Percentiles rank a stretch among this genome's conserved stretches.
These are phyloP conservation scores for Drepana falcataria DNA, from an alignment of 2,888 invertebrate species.

Conservation along the genomic window DNA sequence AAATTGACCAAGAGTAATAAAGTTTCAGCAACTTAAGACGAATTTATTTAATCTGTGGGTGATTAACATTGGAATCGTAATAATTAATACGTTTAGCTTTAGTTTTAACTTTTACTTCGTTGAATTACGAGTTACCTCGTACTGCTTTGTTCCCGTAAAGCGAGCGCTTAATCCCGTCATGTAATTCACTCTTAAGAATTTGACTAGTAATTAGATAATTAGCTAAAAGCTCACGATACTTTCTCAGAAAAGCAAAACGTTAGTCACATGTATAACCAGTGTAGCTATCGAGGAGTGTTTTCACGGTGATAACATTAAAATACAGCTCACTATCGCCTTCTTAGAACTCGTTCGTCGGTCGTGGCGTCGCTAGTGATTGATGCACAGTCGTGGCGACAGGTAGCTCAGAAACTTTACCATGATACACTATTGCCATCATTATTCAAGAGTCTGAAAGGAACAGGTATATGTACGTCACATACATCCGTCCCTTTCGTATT, in stretches of 20 bases:
- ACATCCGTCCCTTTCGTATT: no score
- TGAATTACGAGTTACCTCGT: no score
- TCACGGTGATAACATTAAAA: constrained; percentile 74
- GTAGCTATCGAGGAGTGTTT: constrained; percentile 62
- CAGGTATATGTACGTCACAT: no score
- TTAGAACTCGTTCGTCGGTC: constrained; percentile 49
- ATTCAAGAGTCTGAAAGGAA: no score
- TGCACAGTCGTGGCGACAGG: constrained; percentile 51
- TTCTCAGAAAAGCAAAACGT: constrained; percentile 48
- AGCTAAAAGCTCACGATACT: constrained; percentile 42
- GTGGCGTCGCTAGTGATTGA: constrained; percentile 32
- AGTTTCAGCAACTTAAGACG: no score
- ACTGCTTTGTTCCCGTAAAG: background rate
- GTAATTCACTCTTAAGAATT: constrained; percentile 9
- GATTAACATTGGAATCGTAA: no score
- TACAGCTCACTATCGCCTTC: constrained; percentile 71
- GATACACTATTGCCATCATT: no score
- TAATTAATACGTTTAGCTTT: no score
- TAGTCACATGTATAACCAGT: constrained; percentile 60
- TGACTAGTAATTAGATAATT: constrained; percentile 28
- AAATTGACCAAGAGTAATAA: background rate
- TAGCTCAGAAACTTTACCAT: constrained; percentile 27
- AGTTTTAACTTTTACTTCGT: no score
- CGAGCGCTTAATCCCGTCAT: constrained; percentile 1
- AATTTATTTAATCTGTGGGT: no score